Percentiles rank a stretch among this genome's conserved stretches.
phyloP scores from a whole-genome alignment of 1,140 invertebrate species.

The Lucilia sericata region DNA sequence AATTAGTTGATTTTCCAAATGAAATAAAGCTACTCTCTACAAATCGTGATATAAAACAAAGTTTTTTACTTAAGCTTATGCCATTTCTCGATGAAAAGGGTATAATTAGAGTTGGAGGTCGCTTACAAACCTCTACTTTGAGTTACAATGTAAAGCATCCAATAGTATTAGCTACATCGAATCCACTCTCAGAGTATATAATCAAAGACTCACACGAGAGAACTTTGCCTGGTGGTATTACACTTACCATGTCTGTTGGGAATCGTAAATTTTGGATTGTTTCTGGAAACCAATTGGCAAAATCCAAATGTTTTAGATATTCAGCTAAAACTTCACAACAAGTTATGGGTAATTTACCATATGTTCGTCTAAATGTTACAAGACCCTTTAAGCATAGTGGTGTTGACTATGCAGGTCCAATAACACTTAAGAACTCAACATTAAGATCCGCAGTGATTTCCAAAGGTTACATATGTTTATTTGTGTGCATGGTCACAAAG shows the following conservation, averaged over 20 bases:
- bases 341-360: background rate
- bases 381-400: slow-evolving; percentile 2
- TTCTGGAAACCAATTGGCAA: background rate
- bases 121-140: background rate
- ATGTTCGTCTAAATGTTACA: background rate
- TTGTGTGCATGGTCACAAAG: slow-evolving; percentile 50
- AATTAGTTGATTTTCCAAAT: too few species aligned
- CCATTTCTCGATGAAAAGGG: background rate
- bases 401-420: background rate
- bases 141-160: background rate
- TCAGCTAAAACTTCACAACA: background rate
- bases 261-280: slow-evolving; percentile 25
- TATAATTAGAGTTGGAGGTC: too few species aligned
- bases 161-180: background rate
- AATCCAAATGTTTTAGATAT: background rate
- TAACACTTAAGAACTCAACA: background rate
- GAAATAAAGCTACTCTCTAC: too few species aligned
- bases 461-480: background rate
- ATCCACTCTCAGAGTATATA: slow-evolving; percentile 13
- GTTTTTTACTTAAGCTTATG: slow-evolving; percentile 13
- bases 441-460: background rate
- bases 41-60: background rate
- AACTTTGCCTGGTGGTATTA: background rate
- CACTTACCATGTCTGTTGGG: background rate
- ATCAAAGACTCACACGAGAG: background rate